Evolutionary conservation across 2,888 invertebrate genomes (phyloP).

Genomic region (Caenorhabditis japonica): DNA sequence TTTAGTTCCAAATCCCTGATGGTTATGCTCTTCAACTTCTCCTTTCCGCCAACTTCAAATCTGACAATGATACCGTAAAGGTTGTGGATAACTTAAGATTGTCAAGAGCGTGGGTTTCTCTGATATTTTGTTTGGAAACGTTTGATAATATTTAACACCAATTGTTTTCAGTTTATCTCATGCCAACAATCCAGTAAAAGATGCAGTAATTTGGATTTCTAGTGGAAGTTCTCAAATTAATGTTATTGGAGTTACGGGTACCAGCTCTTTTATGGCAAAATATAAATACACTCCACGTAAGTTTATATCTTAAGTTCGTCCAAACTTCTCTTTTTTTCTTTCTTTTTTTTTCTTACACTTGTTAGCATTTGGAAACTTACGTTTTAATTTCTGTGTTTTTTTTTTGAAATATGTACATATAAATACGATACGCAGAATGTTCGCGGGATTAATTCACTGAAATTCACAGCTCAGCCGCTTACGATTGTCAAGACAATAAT

Average conservation of each 20-base stretch:
- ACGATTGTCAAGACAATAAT: too few species aligned
- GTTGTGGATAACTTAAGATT: background rate
- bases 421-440: too few species aligned
- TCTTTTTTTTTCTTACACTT: too few species aligned
- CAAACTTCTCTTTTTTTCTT: too few species aligned
- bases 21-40: background rate
- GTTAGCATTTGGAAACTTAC: too few species aligned
- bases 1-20: slow-evolving; percentile 19
- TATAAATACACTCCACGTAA: slow-evolving; percentile 15
- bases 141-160: too few species aligned
- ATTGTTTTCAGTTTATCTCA: background rate
- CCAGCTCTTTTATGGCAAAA: slow-evolving; percentile 5
- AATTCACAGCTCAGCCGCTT: too few species aligned
- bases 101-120: background rate
- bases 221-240: background rate
- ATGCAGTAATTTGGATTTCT: slow-evolving; percentile 1
- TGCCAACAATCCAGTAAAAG: background rate
- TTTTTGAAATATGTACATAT: too few species aligned
- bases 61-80: background rate
- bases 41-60: background rate
- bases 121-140: background rate
- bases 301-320: background rate
- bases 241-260: slow-evolving; percentile 5
- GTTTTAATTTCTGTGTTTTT: too few species aligned
- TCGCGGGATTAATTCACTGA: too few species aligned